Evolutionary conservation across 2,888 invertebrate species (phyloP).

Genomic region (Eilema sororculum): DNA sequence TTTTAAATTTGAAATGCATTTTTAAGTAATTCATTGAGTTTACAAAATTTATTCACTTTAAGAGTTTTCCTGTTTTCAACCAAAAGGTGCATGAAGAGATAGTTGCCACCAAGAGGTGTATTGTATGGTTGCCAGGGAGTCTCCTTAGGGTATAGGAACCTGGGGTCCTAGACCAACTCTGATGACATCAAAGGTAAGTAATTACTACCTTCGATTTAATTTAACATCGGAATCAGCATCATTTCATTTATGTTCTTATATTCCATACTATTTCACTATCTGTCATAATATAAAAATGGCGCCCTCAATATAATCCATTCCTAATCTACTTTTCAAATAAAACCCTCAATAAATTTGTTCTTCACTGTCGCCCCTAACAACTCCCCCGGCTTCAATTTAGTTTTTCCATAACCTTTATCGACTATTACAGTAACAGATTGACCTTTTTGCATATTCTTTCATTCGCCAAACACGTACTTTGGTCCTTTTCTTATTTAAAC

Average conservation of each 20-base stretch:
- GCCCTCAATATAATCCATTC: not conserved
- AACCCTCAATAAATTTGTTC: not conserved
- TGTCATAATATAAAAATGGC: not conserved
- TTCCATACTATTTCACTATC: not conserved
- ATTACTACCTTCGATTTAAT: no score
- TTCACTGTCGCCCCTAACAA: constrained; percentile 8
- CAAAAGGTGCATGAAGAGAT: no score
- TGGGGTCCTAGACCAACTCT: no score
- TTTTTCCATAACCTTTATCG: constrained; percentile 22
- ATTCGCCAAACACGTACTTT: constrained; percentile 26
- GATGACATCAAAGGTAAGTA: no score
- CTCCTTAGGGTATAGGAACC: no score
- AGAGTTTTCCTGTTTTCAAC: no score
- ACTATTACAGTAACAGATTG: constrained; percentile 23
- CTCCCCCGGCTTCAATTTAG: constrained; percentile 11
- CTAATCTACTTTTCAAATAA: not conserved
- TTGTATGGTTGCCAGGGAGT: no score
- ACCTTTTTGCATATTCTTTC: constrained; percentile 25
- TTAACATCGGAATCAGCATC: not conserved
- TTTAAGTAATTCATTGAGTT: not conserved
- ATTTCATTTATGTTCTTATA: not conserved
- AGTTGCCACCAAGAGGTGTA: no score
- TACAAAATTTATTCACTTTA: no score
- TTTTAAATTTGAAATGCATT: constrained; percentile 1
- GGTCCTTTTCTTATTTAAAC: constrained; percentile 31